Evolutionary conservation across 2,888 invertebrate species (phyloP).

Genomic region (Caenorhabditis zanzibari): DNA sequence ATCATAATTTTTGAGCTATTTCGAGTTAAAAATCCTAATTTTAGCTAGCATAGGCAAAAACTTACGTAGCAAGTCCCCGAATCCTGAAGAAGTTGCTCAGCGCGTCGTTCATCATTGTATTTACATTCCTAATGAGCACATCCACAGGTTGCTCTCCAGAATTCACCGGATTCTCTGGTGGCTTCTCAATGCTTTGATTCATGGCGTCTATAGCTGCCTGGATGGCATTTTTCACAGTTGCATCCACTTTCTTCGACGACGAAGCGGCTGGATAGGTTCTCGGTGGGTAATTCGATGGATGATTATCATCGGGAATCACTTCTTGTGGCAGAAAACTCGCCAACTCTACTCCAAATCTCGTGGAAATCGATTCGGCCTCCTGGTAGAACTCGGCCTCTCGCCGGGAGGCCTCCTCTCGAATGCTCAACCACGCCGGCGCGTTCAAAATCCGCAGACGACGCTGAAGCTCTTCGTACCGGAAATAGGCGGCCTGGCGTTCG

Average conservation of each 20-base stretch:
- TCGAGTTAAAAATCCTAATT: not conserved
- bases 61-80: not conserved
- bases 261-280: slow-evolving; percentile 24
- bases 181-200: not conserved
- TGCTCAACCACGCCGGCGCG: slow-evolving; percentile 22
- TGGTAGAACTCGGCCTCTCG: slow-evolving; percentile 31
- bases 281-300: slow-evolving; percentile 50
- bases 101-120: slow-evolving; percentile 49
- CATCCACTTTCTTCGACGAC: not conserved
- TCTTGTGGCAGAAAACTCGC: slow-evolving; percentile 28
- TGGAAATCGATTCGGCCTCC: slow-evolving; percentile 38
- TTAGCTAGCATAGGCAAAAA: not conserved
- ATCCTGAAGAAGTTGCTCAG: slow-evolving; percentile 37
- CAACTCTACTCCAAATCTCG: slow-evolving; percentile 45
- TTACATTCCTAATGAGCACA: slow-evolving; percentile 19
- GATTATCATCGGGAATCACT: slow-evolving; percentile 50
- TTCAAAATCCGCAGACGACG: slow-evolving; percentile 48
- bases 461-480: slow-evolving; percentile 56
- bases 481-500: slow-evolving; percentile 56
- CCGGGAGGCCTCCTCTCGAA: slow-evolving; percentile 1
- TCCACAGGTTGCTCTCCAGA: slow-evolving; percentile 28
- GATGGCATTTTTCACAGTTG: not conserved
- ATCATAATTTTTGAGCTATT: too few relatives aligned
- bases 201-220: slow-evolving; percentile 37
- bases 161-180: not conserved